Conservation (phyloP, 2,888 invertebrate species). For the Mythimna vitellina region DNA sequence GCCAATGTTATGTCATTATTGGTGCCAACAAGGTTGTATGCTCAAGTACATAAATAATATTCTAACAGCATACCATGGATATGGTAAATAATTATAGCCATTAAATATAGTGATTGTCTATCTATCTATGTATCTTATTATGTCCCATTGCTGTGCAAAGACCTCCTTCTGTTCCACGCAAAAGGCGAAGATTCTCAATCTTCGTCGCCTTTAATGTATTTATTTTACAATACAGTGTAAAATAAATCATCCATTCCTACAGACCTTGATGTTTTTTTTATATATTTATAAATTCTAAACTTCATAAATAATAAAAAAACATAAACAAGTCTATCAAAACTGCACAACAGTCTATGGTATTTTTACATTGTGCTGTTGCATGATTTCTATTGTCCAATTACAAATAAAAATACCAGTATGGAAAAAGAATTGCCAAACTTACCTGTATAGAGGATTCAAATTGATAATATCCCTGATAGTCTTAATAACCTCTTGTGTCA, state of each 20-base stretch:
- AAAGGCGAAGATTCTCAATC: neutral
- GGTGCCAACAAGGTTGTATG: neutral
- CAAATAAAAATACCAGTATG: neutral
- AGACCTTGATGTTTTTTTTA: neutral
- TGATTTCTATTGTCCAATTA: neutral
- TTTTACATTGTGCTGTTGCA: neutral
- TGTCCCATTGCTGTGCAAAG: neutral
- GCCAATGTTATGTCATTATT: constrained; percentile 1
- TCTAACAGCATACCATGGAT: constrained; percentile 3
- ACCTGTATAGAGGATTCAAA: constrained; percentile 98
- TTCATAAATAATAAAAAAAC: too few relatives aligned
- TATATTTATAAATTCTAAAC: neutral
- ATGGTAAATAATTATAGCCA: neutral
- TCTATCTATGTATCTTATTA: neutral
- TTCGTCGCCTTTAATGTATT: neutral
- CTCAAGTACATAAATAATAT: constrained; percentile 23
- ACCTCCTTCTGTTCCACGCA: neutral
- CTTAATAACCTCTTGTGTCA: constrained; percentile 99
- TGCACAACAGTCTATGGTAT: too few relatives aligned
- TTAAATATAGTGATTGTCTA: neutral
- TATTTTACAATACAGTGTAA: neutral
- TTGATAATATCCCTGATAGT: constrained; percentile 99
- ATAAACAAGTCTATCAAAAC: too few relatives aligned
- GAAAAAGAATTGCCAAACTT: constrained; percentile 36
- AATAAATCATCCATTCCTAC: neutral